Evolutionary conservation across 2,888 invertebrate species (phyloP), one percentile per base, ranked within the genome.

Genomic region (Gymnocheta viridis): DNA sequence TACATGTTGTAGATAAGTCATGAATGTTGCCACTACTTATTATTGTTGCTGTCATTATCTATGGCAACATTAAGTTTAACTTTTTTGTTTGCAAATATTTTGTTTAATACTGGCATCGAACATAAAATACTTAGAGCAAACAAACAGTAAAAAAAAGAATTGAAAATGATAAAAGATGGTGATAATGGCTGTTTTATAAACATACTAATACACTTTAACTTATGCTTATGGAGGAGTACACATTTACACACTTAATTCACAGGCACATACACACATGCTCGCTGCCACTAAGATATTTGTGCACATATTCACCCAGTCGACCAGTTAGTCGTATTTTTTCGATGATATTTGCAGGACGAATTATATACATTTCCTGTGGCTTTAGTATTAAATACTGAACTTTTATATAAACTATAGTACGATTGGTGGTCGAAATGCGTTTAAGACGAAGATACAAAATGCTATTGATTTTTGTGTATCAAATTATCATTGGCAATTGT

Each of bases 1-100:
- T 77, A 66, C 69, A 82, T 82, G 70, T 80, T 84, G 81, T 66
- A 86, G 82, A 85, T 86, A 86, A 86, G 86, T 86, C 86, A 86
- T 83, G 86, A 82, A 82, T 86, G 76, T 80, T 83, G 83, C 80
- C 80, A 72, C 80, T 67, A 80, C 83, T 72, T 72, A 72, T 76
- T 83, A 76, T 76, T 80, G 76, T 80, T 83, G 74, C 66, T 80
- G 60, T 81, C 67, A 51, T 74, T 64, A 72, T 70, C 32, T 58
- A 24, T 51, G 44, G 51, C 2, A 62, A 51, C 70, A 62, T 64
- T 64, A 51, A 41, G 51, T 70, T 3, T 56, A 32, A 32, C 9
- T 19, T 47, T 47, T 62, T 66, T 35, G n/a, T 4, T 49, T 6
- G 19, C 24, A 29, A 70, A 41, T 44, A 29, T 62, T 62, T 74